A percentile compares a stretch with the other conserved stretches of the same genome.
Conservation (phyloP, 2,888 invertebrate species). For the Coleophora flavipennella region DNA sequence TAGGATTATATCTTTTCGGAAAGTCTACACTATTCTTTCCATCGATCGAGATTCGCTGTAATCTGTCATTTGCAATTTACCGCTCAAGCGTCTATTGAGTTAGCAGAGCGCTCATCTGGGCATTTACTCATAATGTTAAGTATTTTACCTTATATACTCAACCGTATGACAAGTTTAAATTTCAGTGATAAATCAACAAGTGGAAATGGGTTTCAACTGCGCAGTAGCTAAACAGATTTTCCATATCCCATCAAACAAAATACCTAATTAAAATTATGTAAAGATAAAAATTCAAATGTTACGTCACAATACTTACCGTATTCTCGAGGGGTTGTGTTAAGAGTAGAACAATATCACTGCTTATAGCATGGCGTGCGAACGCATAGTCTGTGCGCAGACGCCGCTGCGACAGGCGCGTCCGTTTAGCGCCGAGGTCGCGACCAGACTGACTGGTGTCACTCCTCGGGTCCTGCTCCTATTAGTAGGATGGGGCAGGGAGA, state of each 20-base stretch:
- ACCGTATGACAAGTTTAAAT: neutral
- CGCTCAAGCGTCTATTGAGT: slow-evolving; percentile 16
- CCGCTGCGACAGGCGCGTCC: slow-evolving; percentile 24
- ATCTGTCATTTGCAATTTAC: slow-evolving; percentile 27
- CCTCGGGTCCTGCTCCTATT: slow-evolving; percentile 31
- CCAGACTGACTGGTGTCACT: slow-evolving; percentile 39
- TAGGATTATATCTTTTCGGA: neutral
- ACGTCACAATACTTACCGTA: too few relatives aligned
- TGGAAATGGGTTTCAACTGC: slow-evolving; percentile 3
- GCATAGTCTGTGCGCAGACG: neutral
- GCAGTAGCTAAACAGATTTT: slow-evolving; percentile 1
- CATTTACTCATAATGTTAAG: neutral
- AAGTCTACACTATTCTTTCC: slow-evolving; percentile 20
- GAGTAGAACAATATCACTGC: slow-evolving; percentile 15
- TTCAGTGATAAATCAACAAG: slow-evolving; percentile 2
- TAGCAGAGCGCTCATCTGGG: neutral
- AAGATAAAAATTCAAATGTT: too few relatives aligned
- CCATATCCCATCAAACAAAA: too few relatives aligned
- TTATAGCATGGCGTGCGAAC: slow-evolving; percentile 18
- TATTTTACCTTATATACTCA: neutral
- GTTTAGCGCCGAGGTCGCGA: slow-evolving; percentile 26
- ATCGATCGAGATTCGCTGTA: slow-evolving; percentile 19
- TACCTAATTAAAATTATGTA: too few relatives aligned
- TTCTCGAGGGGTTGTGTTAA: too few relatives aligned
- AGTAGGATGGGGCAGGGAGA: slow-evolving; percentile 18